These are phyloP conservation scores for Anguilla japonica DNA, from an alignment of 2,113 vertebrate genomes.

Conservation along the genomic window DNA sequence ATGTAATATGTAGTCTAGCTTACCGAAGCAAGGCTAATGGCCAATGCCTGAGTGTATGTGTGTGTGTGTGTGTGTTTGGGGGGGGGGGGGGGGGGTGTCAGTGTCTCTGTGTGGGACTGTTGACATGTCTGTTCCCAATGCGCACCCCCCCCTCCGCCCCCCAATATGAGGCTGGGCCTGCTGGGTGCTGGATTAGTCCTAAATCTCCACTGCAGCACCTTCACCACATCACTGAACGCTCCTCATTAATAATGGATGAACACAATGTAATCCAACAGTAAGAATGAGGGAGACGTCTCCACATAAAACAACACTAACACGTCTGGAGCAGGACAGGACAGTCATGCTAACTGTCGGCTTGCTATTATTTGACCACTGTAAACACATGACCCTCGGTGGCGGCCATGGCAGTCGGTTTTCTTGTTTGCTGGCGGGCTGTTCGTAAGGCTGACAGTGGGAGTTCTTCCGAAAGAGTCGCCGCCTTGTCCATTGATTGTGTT, in stretches of 20 bases:
- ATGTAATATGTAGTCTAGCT: not conserved
- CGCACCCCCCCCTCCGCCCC: constrained; percentile 75
- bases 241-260: constrained; percentile 99
- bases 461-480: constrained; percentile 54
- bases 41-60: constrained; percentile 78
- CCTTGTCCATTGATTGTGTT: constrained; percentile 73
- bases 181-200: constrained; percentile 99
- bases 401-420: not conserved
- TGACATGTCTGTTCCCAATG: constrained; percentile 99
- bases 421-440: constrained; percentile 5
- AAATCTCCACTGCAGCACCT: constrained; percentile 99
- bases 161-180: constrained; percentile 99
- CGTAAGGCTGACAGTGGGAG: constrained; percentile 31
- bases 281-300: not conserved
- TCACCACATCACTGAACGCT: constrained; percentile 98
- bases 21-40: constrained; percentile 67
- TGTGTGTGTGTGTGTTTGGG: constrained; percentile 30
- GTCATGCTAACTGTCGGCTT: constrained; percentile 56
- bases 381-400: not conserved
- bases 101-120: constrained; percentile 99
- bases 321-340: constrained; percentile 50
- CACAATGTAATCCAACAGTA: constrained; percentile 93
- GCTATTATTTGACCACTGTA: constrained; percentile 4
- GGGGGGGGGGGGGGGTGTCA: constrained; percentile 76
- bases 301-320: not conserved